Base-by-base conservation (phyloP, 1,140 invertebrate genomes). In the Hylaeus volcanicus region DNA sequence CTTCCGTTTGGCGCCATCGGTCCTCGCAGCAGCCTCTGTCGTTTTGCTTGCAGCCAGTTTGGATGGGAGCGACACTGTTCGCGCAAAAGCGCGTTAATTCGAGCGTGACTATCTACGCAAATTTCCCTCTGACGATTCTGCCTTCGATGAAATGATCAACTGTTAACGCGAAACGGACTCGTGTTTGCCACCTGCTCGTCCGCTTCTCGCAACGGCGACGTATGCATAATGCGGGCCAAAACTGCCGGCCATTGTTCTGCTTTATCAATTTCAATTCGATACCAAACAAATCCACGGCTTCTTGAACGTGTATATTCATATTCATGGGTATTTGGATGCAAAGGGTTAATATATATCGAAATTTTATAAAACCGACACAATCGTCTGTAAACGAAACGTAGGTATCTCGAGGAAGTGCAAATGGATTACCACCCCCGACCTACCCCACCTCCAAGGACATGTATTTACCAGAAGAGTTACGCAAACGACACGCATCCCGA, bases 81-180 rank as follows among this genome's bases (percentile, higher is more conserved):
- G 39, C 78, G 76, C 45, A 74, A 80, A 26, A 84, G 73, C 82
- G 78, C 82, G 85, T 88, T 88, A 87, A 88, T 88, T 88, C 85
- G 79, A 88, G 79, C 74, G 85, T 82, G 85, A 80, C 86, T 88
- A 87, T 88, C 86, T 78, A 61, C 85, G 79, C 70, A 76, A 87
- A 87, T 87, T 81, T 74, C 74, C 68, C 65, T 64, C 55, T 63
- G 26, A n/a, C 73, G 84, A 83, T 86, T 86, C 55, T 76, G 53
- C 63, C 74, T 74, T 58, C 68, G 60, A 66, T 15, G 64, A 87
- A 85, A 87, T 84, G 85, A 61, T 82, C 86, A 85, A 85, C 85
- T 77, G 77, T 87, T 77, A 80, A 85, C 76, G 55, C 43, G 41
- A 39, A 58, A 55, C 66, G 61, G 60, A 39, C 55, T 14, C 74